phyloP scores from a whole-genome alignment of 1,140 invertebrate genomes.

The Hermetia illucens region DNA sequence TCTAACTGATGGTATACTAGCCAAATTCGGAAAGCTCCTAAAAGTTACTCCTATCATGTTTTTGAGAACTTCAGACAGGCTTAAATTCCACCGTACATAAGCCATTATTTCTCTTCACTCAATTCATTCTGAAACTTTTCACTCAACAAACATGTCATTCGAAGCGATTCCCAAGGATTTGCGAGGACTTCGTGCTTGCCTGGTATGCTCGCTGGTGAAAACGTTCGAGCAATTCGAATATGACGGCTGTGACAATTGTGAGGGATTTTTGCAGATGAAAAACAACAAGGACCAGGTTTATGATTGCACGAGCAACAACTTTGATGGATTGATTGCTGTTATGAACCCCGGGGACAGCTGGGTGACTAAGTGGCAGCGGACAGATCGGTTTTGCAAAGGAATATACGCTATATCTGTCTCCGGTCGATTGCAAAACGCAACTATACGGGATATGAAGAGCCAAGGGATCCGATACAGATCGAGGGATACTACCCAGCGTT shows the following conservation, averaged over 20 bases:
- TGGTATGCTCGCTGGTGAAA: slow-evolving; percentile 93
- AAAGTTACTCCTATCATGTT: no score
- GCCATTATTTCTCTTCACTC: no score
- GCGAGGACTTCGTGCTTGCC: slow-evolving; percentile 75
- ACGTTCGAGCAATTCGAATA: slow-evolving; percentile 94
- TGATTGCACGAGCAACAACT: slow-evolving; percentile 93
- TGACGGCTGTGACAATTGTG: slow-evolving; percentile 96
- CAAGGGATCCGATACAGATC: slow-evolving; percentile 74
- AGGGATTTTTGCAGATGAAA: slow-evolving; percentile 87
- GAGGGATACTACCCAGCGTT: slow-evolving; percentile 76
- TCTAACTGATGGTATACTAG: no score
- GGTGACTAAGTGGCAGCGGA: slow-evolving; percentile 95
- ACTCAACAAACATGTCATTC: no score
- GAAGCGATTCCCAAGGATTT: slow-evolving; percentile 80
- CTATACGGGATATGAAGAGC: slow-evolving; percentile 85
- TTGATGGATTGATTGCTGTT: slow-evolving; percentile 88
- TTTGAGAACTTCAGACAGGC: no score
- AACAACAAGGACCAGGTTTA: slow-evolving; percentile 91
- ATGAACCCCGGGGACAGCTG: slow-evolving; percentile 94
- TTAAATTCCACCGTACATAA: no score
- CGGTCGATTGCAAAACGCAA: slow-evolving; percentile 67
- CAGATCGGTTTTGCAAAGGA: slow-evolving; percentile 81
- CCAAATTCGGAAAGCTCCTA: no score
- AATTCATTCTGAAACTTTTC: no score
- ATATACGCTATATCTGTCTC: slow-evolving; percentile 95